A percentile compares a stretch with the other conserved stretches of the same genome.
phyloP scores from a whole-genome alignment of 2,888 invertebrate genomes.

The Synanthedon formicaeformis region DNA sequence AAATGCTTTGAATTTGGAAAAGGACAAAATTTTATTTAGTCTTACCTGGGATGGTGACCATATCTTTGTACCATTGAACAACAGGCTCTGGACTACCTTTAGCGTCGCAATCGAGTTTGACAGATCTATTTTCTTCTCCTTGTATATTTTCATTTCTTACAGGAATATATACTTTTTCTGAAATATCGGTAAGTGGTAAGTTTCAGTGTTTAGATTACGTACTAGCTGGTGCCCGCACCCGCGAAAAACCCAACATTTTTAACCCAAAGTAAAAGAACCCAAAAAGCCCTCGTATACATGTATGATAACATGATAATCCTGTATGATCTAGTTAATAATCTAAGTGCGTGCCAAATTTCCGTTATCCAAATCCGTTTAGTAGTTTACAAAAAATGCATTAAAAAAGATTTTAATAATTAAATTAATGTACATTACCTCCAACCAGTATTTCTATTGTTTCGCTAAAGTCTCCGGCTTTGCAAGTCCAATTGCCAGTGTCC shows the following conservation, averaged over 20 bases:
- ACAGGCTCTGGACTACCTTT: constrained; percentile 46
- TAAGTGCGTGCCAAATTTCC: too few relatives aligned
- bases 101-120: constrained; percentile 40
- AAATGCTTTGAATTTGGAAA: too few relatives aligned
- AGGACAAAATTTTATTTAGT: not conserved
- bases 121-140: constrained; percentile 41
- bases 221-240: too few relatives aligned
- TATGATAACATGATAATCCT: too few relatives aligned
- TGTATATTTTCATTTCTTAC: constrained; percentile 26
- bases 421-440: constrained; percentile 28
- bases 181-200: constrained; percentile 10
- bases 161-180: constrained; percentile 44
- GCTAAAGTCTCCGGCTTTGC: constrained; percentile 39
- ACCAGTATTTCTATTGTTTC: constrained; percentile 43
- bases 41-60: constrained; percentile 25
- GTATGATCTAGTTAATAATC: too few relatives aligned
- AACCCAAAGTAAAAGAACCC: too few relatives aligned
- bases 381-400: too few relatives aligned
- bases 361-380: too few relatives aligned
- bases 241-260: too few relatives aligned
- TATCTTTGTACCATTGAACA: constrained; percentile 52
- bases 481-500: constrained; percentile 59
- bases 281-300: too few relatives aligned
- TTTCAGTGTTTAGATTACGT: not conserved
- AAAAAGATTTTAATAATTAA: too few relatives aligned